These are phyloP conservation scores for Triplophysa rosa DNA, from an alignment of 2,113 vertebrate species.

Conservation along the genomic window DNA sequence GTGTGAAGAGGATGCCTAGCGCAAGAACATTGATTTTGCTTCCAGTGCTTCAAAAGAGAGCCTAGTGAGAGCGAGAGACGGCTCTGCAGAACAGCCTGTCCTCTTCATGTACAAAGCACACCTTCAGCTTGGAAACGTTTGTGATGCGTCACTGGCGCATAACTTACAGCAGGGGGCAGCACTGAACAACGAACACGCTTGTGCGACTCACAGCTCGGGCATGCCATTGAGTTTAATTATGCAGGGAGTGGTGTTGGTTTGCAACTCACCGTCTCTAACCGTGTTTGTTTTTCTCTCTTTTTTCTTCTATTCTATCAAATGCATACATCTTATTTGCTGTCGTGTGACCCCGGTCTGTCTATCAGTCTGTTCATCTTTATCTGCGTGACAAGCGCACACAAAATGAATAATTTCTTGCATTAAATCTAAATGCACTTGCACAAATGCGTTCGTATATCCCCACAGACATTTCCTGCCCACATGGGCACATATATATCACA, in stretches of 20 bases:
- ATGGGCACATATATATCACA: not conserved
- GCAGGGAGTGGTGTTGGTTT: constrained; percentile 10
- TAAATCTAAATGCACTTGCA: not conserved
- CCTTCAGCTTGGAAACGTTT: not conserved
- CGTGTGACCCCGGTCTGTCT: too few species aligned
- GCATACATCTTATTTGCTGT: not conserved
- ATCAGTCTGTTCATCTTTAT: not conserved
- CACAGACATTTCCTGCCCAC: constrained; percentile 2
- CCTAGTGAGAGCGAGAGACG: not conserved
- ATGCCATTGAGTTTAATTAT: constrained; percentile 16
- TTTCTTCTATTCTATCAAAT: not conserved
- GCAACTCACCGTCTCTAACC: not conserved
- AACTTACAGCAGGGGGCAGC: constrained; percentile 66
- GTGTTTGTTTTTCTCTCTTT: not conserved
- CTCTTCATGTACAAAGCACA: constrained; percentile 28
- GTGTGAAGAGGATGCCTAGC: constrained; percentile 2
- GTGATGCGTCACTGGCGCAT: constrained; percentile 17
- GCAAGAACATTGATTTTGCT: constrained; percentile 17
- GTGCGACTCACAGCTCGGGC: not conserved
- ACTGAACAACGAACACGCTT: constrained; percentile 62
- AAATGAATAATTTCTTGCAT: constrained; percentile 1
- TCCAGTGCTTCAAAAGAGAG: constrained; percentile 25
- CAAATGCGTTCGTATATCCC: constrained; percentile 2
- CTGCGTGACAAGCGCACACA: not conserved
- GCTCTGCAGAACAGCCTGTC: constrained; percentile 44